Percentiles rank a stretch among this genome's conserved stretches.
Evolutionary conservation across 2,888 invertebrate species (phyloP).

Genomic region (Scaptomyza flava): DNA sequence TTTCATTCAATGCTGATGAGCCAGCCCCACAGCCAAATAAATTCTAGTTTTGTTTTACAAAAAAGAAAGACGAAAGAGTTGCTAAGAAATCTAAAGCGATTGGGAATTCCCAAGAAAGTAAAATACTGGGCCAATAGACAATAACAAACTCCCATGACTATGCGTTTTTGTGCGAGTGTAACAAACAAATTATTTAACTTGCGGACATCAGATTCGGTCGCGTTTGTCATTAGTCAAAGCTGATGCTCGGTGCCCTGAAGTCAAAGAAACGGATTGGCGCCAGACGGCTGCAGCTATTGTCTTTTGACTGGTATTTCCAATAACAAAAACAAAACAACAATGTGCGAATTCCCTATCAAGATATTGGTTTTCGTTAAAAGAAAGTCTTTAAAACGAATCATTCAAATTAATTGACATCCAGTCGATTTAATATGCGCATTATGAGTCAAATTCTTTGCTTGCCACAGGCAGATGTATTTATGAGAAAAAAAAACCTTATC

Average conservation of each 20-base stretch:
- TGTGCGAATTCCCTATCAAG: conserved; percentile 45
- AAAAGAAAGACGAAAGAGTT: conserved; percentile 56
- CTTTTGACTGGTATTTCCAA: conserved; percentile 48
- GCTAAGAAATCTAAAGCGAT: conserved; percentile 55
- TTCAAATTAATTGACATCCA: conserved; percentile 44
- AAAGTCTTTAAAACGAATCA: conserved; percentile 67
- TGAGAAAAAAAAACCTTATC: conserved; percentile 37
- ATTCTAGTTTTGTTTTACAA: conserved; percentile 44
- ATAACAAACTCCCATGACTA: conserved; percentile 71
- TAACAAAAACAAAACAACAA: neutral
- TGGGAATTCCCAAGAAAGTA: conserved; percentile 66
- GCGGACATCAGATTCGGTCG: conserved; percentile 19
- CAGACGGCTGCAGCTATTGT: conserved; percentile 53
- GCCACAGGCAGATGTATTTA: conserved; percentile 19
- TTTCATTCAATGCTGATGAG: conserved; percentile 46
- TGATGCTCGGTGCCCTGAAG: conserved; percentile 34
- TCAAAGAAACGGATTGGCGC: conserved; percentile 71
- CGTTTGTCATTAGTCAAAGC: conserved; percentile 68
- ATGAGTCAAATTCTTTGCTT: conserved; percentile 54
- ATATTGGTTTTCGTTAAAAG: conserved; percentile 44
- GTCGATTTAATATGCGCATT: conserved; percentile 30
- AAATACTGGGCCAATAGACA: conserved; percentile 66
- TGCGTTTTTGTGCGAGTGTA: conserved; percentile 32
- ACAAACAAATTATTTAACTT: conserved; percentile 53
- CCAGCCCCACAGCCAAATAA: conserved; percentile 33